phyloP scores from a whole-genome alignment of 2,797 vertebrate species.

The Poecile montanus region DNA sequence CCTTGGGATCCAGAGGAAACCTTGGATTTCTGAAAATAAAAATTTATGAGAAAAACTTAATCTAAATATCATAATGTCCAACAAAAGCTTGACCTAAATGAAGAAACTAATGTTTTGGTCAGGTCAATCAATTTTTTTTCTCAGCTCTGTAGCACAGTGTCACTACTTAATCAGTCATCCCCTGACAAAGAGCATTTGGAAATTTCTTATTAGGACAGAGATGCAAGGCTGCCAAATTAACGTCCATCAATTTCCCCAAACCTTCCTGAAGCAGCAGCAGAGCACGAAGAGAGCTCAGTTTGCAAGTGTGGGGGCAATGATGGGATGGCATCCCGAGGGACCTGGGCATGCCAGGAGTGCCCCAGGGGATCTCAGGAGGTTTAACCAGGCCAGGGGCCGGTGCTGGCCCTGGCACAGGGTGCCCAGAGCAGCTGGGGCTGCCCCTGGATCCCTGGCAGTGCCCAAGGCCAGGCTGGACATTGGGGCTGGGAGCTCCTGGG shows the following conservation, averaged over 20 bases:
- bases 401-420: not conserved
- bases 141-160: not conserved
- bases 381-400: not conserved
- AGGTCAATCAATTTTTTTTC: not conserved
- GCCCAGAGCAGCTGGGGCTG: not conserved
- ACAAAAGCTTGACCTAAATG: not conserved
- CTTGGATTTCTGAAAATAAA: not conserved
- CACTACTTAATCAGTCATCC: not conserved
- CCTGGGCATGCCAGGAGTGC: fast-evolving
- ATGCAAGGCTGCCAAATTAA: not conserved
- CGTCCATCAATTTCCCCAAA: not conserved
- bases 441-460: not conserved
- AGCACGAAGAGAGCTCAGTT: not conserved
- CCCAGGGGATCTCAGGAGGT: not conserved
- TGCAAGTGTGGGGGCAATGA: not conserved
- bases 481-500: not conserved
- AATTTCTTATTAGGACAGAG: not conserved
- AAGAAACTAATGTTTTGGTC: not conserved
- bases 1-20: not conserved
- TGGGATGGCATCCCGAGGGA: no score
- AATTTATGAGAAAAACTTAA: not conserved
- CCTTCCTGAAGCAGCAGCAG: not conserved
- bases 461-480: not conserved
- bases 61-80: not conserved
- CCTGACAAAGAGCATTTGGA: not conserved